These are phyloP conservation scores for Cyphomyrmex costatus DNA, from an alignment of 1,140 invertebrate species.

Conservation along the genomic window DNA sequence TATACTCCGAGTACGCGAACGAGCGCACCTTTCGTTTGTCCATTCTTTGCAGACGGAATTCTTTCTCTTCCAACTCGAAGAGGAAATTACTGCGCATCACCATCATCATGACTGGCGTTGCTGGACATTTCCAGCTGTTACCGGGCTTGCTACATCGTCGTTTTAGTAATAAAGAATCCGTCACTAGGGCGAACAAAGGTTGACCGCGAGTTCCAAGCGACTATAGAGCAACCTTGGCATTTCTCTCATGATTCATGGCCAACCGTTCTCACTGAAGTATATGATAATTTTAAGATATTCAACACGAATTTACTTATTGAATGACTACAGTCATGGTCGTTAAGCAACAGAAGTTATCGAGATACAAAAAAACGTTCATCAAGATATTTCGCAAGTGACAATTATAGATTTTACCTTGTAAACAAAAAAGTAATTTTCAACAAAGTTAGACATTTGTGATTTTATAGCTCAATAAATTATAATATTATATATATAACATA, in stretches of 20 bases:
- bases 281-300: slow-evolving; percentile 17
- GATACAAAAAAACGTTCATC: neutral
- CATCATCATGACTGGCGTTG: slow-evolving; percentile 16
- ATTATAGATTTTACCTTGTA: neutral
- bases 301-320: neutral
- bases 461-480: neutral
- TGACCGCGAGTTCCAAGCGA: neutral
- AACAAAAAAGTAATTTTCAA: neutral
- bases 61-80: neutral
- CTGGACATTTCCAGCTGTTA: slow-evolving; percentile 32
- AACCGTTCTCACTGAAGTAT: neutral
- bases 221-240: slow-evolving; percentile 32
- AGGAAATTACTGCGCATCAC: slow-evolving; percentile 38
- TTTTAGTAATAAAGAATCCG: slow-evolving; percentile 10
- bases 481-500: no score
- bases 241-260: neutral
- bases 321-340: neutral
- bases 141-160: neutral
- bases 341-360: neutral
- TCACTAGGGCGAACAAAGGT: neutral
- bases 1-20: neutral
- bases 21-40: slow-evolving; percentile 2
- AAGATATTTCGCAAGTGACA: no score
- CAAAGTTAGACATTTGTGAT: neutral
- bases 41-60: neutral